Percentiles rank a stretch among this genome's conserved stretches.
Conservation (phyloP, 2,888 invertebrate genomes). For the Boloria selene region DNA sequence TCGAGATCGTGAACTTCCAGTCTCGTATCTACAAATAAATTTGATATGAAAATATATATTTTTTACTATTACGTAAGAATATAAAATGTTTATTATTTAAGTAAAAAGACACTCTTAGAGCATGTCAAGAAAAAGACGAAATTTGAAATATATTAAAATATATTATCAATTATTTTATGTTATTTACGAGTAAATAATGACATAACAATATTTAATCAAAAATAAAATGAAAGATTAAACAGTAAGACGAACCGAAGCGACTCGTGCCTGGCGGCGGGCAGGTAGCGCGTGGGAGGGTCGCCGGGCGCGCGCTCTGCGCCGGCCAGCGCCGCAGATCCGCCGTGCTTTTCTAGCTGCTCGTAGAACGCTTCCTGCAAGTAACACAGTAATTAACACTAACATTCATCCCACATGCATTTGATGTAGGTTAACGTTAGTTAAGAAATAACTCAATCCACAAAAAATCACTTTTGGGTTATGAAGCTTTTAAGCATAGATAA, state of each 20-base stretch:
- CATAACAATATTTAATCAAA: too few species aligned
- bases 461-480: too few species aligned
- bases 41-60: neutral
- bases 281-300: constrained; percentile 62
- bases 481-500: too few species aligned
- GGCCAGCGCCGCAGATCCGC: constrained; percentile 81
- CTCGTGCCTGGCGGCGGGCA: constrained; percentile 67
- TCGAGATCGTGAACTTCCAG: constrained; percentile 75
- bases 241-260: constrained; percentile 51
- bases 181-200: too few species aligned
- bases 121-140: too few species aligned
- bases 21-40: constrained; percentile 55
- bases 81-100: too few species aligned
- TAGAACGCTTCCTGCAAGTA: constrained; percentile 93
- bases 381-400: neutral
- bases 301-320: constrained; percentile 70
- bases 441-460: too few species aligned
- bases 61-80: too few species aligned
- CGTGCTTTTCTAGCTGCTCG: constrained; percentile 93
- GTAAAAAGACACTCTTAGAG: too few species aligned
- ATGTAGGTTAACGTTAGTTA: too few species aligned
- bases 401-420: neutral
- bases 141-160: too few species aligned
- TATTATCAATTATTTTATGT: too few species aligned
- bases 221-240: neutral